These are phyloP conservation scores for Dasypolia templi DNA, from an alignment of 2,888 invertebrate species.

Conservation along the genomic window DNA sequence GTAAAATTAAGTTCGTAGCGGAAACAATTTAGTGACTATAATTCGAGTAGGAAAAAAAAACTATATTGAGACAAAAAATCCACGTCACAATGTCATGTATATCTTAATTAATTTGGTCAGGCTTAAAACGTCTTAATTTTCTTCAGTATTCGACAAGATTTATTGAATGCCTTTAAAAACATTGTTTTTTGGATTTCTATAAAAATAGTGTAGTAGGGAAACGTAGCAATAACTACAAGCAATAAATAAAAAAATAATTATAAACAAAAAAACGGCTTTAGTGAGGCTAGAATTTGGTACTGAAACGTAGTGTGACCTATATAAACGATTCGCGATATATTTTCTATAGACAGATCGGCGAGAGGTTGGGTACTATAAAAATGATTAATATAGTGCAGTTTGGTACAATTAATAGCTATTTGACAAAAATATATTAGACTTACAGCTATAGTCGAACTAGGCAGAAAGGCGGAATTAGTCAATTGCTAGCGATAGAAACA, in stretches of 20 bases:
- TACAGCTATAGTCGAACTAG: constrained; percentile 88
- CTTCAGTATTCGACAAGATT: constrained; percentile 46
- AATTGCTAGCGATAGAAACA: constrained; percentile 90
- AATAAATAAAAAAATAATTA: constrained; percentile 83
- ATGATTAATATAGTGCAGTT: constrained; percentile 79
- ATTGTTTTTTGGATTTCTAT: constrained; percentile 73
- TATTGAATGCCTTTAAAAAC: constrained; percentile 65
- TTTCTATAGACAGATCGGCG: constrained; percentile 84
- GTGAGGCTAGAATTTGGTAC: constrained; percentile 89
- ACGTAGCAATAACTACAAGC: constrained; percentile 88
- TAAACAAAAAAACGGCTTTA: constrained; percentile 83
- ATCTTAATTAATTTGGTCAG: constrained; percentile 35
- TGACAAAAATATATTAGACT: constrained; percentile 84
- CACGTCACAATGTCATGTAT: constrained; percentile 39
- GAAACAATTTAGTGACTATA: constrained; percentile 54
- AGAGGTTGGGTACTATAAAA: constrained; percentile 81
- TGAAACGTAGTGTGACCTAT: constrained; percentile 84
- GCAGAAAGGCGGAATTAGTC: constrained; percentile 87
- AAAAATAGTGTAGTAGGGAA: constrained; percentile 81
- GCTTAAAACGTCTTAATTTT: constrained; percentile 33
- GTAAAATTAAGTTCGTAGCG: constrained; percentile 64
- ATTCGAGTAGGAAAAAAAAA: constrained; percentile 38
- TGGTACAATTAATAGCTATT: constrained; percentile 87
- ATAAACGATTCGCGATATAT: constrained; percentile 86
- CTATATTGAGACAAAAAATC: constrained; percentile 30